A percentile compares a stretch with the other conserved stretches of the same genome.
These are phyloP conservation scores for Haplotaxodon microlepis DNA, from an alignment of 2,113 vertebrate genomes.

Conservation along the genomic window DNA sequence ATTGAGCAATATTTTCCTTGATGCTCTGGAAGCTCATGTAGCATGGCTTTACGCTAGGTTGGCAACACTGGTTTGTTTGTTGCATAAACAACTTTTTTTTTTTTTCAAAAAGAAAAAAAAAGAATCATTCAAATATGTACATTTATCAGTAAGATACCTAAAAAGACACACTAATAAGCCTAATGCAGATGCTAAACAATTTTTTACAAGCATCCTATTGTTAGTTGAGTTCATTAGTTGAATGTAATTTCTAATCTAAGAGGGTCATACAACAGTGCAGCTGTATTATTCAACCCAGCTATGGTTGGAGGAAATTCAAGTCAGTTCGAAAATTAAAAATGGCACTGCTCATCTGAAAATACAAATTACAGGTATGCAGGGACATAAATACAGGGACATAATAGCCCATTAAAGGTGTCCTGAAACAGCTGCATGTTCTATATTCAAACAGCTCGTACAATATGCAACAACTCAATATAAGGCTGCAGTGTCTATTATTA, in stretches of 20 bases:
- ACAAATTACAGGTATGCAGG: background rate
- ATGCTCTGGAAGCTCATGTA: conserved; percentile 46
- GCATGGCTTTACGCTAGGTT: conserved; percentile 47
- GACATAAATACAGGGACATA: background rate
- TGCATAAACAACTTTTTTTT: conserved; percentile 47
- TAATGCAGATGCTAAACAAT: conserved; percentile 43
- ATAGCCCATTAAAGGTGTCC: background rate
- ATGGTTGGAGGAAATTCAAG: background rate
- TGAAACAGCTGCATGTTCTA: background rate
- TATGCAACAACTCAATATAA: background rate
- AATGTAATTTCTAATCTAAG: conserved; percentile 4
- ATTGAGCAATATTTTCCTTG: conserved; percentile 72
- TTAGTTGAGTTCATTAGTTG: conserved; percentile 20
- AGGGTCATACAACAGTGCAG: conserved; percentile 9
- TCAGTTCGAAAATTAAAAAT: background rate
- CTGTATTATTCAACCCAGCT: background rate
- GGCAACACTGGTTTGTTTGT: conserved; percentile 57
- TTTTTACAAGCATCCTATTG: conserved; percentile 43
- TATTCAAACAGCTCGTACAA: background rate
- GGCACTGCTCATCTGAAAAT: background rate
- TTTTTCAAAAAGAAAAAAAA: background rate
- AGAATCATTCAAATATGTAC: background rate
- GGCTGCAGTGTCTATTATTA: background rate
- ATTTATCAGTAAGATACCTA: conserved; percentile 47
- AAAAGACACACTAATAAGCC: conserved; percentile 52